phyloP scores from a whole-genome alignment of 2,113 vertebrate genomes.

The Trogon surrucura region DNA sequence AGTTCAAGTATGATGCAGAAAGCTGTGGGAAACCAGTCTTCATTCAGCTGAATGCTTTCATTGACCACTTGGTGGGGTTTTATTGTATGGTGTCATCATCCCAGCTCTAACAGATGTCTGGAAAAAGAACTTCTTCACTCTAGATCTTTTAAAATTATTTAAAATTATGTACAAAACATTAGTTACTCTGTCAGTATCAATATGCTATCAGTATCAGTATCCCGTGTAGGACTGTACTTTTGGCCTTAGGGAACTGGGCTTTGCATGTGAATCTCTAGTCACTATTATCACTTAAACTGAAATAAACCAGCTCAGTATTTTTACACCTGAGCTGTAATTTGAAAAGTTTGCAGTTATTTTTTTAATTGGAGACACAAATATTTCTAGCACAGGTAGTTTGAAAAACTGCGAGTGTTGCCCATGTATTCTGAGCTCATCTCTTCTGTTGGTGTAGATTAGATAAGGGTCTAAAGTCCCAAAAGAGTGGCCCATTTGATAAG shows the following conservation, averaged over 20 bases:
- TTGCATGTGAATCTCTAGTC: background rate
- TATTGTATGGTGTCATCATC: background rate
- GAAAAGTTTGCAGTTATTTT: background rate
- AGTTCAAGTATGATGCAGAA: background rate
- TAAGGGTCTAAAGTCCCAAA: background rate
- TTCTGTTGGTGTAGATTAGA: rapidly evolving
- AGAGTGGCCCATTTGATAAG: background rate
- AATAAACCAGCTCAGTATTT: background rate
- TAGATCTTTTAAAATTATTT: background rate
- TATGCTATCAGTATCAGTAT: background rate
- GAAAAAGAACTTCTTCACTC: background rate
- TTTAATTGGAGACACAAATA: background rate
- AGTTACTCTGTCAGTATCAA: background rate
- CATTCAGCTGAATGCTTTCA: background rate
- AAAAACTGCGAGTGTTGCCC: background rate
- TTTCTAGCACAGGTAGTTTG: background rate
- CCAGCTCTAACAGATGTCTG: background rate
- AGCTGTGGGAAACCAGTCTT: background rate
- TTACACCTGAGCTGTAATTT: background rate
- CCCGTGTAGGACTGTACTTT: background rate
- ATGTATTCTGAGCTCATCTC: background rate
- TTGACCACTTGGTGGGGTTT: background rate
- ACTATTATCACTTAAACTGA: background rate
- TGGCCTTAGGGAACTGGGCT: background rate
- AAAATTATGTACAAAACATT: background rate